Conservation (phyloP, 1,140 invertebrate species). For the Zelostemma sp. region DNA sequence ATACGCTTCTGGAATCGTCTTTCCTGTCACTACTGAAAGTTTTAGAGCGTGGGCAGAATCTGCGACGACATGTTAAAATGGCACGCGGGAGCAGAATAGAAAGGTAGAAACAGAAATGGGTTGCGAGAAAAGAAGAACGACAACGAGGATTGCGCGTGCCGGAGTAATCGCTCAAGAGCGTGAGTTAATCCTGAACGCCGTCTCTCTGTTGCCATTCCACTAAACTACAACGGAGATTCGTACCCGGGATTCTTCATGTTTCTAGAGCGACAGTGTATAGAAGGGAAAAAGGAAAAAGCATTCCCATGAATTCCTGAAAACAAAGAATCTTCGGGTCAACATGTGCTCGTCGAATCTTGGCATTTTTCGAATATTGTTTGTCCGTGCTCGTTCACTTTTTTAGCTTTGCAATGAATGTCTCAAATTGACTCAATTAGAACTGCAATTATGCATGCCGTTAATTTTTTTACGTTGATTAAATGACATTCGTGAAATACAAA, state of each 20-base stretch:
- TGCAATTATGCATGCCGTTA: no score
- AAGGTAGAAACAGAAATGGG: constrained; percentile 22
- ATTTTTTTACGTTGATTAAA: no score
- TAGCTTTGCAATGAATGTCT: no score
- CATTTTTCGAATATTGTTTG: no score
- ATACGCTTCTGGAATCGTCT: no score
- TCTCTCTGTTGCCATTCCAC: constrained; percentile 31
- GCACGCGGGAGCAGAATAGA: constrained; percentile 21
- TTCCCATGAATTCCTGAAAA: constrained; percentile 12
- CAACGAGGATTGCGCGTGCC: constrained; percentile 46
- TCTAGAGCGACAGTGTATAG: constrained; percentile 19
- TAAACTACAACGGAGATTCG: constrained; percentile 31
- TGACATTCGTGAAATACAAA: no score
- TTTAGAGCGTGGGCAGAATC: no score
- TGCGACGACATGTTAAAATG: constrained; percentile 31
- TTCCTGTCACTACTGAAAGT: constrained; percentile 20
- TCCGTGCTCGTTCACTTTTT: no score
- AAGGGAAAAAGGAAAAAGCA: constrained; percentile 19
- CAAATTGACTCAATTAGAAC: no score
- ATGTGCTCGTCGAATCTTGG: no score
- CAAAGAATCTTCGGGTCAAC: no score
- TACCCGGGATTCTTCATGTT: constrained; percentile 31
- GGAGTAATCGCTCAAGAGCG: constrained; percentile 56
- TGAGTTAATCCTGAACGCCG: constrained; percentile 45
- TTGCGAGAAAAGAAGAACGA: constrained; percentile 16